Evolutionary conservation across 2,797 vertebrate genomes (phyloP).

Genomic region (Lithobates pipiens): DNA sequence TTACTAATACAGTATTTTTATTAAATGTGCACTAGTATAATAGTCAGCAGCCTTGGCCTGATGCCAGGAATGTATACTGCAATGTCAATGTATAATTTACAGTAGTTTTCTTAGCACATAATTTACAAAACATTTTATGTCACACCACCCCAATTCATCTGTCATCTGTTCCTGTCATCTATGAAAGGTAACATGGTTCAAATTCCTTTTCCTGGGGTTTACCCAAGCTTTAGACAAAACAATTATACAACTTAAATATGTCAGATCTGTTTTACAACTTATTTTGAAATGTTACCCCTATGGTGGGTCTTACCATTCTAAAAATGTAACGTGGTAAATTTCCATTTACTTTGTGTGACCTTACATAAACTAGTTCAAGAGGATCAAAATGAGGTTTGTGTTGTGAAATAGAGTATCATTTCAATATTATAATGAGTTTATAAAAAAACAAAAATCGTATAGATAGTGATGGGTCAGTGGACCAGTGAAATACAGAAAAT

Average conservation of each 20-base stretch:
- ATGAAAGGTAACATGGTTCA: background rate
- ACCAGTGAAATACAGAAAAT: too few species aligned
- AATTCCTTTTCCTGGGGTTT: background rate
- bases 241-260: background rate
- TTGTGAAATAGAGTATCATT: too few species aligned
- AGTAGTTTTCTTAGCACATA: background rate
- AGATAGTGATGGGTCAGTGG: too few species aligned
- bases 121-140: slow-evolving; percentile 1
- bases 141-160: background rate
- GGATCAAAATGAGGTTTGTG: too few species aligned
- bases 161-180: background rate
- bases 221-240: slow-evolving; percentile 16
- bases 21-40: too few species aligned
- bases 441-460: too few species aligned
- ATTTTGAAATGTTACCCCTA: background rate
- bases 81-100: background rate
- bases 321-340: background rate
- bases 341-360: too few species aligned
- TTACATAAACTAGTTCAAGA: too few species aligned
- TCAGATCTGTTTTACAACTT: background rate
- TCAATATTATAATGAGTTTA: too few species aligned
- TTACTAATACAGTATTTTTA: too few species aligned
- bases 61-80: too few species aligned
- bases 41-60: too few species aligned
- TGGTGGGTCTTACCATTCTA: background rate